Evolutionary conservation across 1,140 invertebrate genomes (phyloP), one percentile per base, ranked within the genome.

Genomic region (Hycleus phaleratus): DNA sequence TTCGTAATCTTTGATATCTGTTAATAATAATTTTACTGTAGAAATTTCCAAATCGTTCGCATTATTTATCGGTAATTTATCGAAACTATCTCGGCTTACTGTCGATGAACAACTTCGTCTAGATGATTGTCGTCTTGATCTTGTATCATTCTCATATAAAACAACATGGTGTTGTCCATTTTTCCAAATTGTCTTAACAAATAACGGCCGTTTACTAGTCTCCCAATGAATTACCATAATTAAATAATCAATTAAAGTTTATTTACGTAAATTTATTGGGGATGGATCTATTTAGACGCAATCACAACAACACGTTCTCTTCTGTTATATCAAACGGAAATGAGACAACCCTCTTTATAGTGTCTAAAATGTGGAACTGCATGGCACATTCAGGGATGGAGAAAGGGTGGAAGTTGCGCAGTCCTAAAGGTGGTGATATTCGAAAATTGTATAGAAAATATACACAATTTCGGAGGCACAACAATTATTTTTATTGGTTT

Each of bases 91-190:
- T 10, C 11, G 40, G 9, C 9, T 42, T 42, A n/a, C 9, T 4
- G 9, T 42, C 3, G 11, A 42, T 42, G 9, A 11, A 11, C 10
- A 11, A 11, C 11, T 10, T 5, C 9, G 11, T 4, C 10, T 42
- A 5, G 40, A n/a, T 42, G 4, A 42, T n/a, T 42, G 9, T 42
- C 40, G 40, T 42, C 9, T 2, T 42, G 40, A 42, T 42, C 3
- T 12, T 9, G 9, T n/a, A 12, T 11, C 45, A 11, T 9, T 38
- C 86, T 78, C 74, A 1, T 81, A 78, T 26, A 89, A 71, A 8
- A 89, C 79, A 1, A 84, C 85, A 72, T 89, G 86, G 46, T 85
- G 77, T 60, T 84, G 78, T 2, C 85, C 85, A 62, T 85, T 79
- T 12, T 84, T 78, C 85, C 85, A 88, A 2, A 86, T 79, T 2